Evolutionary conservation across 1,140 invertebrate species (phyloP).

Genomic region (Danaus plexippus): DNA sequence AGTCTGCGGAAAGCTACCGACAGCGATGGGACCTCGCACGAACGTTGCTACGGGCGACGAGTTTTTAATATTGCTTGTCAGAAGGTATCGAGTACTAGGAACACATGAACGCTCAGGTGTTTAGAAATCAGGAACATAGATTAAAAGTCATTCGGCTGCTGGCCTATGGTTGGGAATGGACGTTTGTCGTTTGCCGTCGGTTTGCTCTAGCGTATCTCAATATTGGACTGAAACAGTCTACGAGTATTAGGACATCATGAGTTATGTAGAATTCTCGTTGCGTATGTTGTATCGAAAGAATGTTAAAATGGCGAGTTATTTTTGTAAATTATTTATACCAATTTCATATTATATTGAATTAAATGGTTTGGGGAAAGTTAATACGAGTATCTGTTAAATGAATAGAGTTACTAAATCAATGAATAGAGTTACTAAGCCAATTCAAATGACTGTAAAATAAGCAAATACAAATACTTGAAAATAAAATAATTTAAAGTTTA

Average conservation of each 20-base stretch:
- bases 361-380: too few species aligned
- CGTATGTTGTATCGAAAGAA: background rate
- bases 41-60: conserved; percentile 1
- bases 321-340: too few species aligned
- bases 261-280: conserved; percentile 1
- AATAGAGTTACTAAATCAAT: too few species aligned
- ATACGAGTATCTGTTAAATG: too few species aligned
- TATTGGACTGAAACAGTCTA: conserved; percentile 14
- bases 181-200: conserved; percentile 2
- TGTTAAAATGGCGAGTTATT: too few species aligned
- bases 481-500: too few species aligned
- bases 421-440: too few species aligned
- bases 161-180: conserved; percentile 10
- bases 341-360: too few species aligned
- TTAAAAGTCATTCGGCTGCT: conserved; percentile 11
- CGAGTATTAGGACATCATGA: conserved; percentile 14
- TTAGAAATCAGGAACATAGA: background rate
- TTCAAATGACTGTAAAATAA: too few species aligned
- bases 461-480: too few species aligned
- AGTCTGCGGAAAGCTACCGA: conserved; percentile 7
- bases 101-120: conserved; percentile 2
- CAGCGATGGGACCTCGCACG: conserved; percentile 3
- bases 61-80: conserved; percentile 7
- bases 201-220: background rate
- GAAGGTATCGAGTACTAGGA: conserved; percentile 9